Evolutionary conservation across 2,888 invertebrate species (phyloP), one percentile per base, ranked within the genome.

Genomic region (Athripsodes cinereus): DNA sequence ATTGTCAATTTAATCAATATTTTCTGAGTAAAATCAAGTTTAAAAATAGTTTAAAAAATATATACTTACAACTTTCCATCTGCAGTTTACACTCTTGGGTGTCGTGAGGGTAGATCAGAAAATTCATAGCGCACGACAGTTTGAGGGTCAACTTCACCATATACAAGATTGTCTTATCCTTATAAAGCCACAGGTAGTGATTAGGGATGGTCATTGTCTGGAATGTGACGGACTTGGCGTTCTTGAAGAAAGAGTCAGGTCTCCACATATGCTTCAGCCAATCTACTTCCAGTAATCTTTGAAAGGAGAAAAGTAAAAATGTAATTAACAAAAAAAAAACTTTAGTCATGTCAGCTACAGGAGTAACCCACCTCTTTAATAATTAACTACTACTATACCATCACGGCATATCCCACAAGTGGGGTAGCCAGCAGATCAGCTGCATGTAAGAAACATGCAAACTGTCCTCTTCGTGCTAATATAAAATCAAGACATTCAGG

Each of bases 201-300:
- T 94, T 94, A 1, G 94, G 94, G 65, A 94, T 92, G 44, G 94
- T 94, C 92, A 94, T 93, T 0, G 93, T 93, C 73, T 94, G 94
- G 71, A 94, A 93, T 10, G 92, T 93, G 1, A 94, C 94, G 0
- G 91, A 90, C 74, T 94, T 94, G 52, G 93, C 93, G 71, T 94
- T 94, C 75, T 93, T 93, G 78, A 94, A 93, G 76, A 92, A 94
- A 5, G 93, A 92, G 75, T 94, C 94, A 0, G 94, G 94, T 51
- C 93, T 80, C 94, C 94, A 94, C 87, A 94, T 92, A 69, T 91
- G 89, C 69, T 92, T 92, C 66, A 92, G 72, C 92, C 92, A 93
- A 69, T 91, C 92, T 2, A 93, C 91, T 74, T 92, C 92, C 22
- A 93, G 76, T 53, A 92, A 76, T 68, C 88, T 84, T 75, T 8